phyloP scores from a whole-genome alignment of 2,113 vertebrate genomes.

The Hydrolagus affinis region DNA sequence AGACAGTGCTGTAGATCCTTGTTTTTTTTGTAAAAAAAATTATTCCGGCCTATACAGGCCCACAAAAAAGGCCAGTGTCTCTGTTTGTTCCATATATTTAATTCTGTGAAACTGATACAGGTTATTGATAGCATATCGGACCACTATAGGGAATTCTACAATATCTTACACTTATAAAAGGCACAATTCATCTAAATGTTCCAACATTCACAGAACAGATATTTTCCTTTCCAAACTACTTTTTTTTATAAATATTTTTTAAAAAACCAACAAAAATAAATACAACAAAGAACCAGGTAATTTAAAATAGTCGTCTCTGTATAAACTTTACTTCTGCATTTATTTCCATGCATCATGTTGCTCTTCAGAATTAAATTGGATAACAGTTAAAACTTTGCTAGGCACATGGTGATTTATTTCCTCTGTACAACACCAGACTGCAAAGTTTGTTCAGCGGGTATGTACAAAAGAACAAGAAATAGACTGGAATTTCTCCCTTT shows the following conservation, averaged over 20 bases:
- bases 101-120: slow-evolving; percentile 25
- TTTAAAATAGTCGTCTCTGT: slow-evolving; percentile 77
- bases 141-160: slow-evolving; percentile 67
- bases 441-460: slow-evolving; percentile 38
- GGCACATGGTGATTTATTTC: slow-evolving; percentile 69
- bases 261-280: slow-evolving; percentile 67
- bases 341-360: slow-evolving; percentile 61
- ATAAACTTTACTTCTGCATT: slow-evolving; percentile 42
- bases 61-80: slow-evolving; percentile 18
- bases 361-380: slow-evolving; percentile 58
- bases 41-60: neutral
- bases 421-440: slow-evolving; percentile 65
- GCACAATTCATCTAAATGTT: slow-evolving; percentile 74
- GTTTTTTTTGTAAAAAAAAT: neutral
- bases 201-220: slow-evolving; percentile 58
- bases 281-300: slow-evolving; percentile 67
- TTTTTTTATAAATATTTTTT: slow-evolving; percentile 66
- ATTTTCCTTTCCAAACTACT: slow-evolving; percentile 68
- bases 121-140: neutral
- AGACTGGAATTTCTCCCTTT: slow-evolving; percentile 17
- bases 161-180: slow-evolving; percentile 53
- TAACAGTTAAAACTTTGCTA: slow-evolving; percentile 56
- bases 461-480: slow-evolving; percentile 20
- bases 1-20: slow-evolving; percentile 1
- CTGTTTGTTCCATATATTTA: slow-evolving; percentile 26